Evolutionary conservation across 53 echinoderm and acorn worm genomes (phyloP).

Genomic region (Hippasteria phrygiana): DNA sequence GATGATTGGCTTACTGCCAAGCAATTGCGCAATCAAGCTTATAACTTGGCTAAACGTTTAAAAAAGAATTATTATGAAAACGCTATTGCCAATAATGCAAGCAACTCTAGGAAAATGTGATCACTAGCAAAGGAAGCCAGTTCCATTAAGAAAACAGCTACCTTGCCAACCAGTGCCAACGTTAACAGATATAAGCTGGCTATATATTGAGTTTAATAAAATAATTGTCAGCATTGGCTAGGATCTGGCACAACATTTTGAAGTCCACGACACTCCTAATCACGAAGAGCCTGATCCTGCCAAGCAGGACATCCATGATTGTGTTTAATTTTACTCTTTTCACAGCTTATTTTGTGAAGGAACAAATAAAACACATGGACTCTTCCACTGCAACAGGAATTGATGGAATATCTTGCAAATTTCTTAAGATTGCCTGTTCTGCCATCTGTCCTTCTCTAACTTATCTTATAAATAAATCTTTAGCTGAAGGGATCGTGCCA

Average conservation of each 20-base stretch:
- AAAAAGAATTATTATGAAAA: too few relatives aligned
- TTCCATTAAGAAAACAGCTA: too few relatives aligned
- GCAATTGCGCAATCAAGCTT: neutral
- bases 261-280: neutral
- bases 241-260: neutral
- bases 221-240: neutral
- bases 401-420: too few relatives aligned
- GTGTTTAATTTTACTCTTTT: neutral
- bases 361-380: neutral
- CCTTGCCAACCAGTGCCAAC: too few relatives aligned
- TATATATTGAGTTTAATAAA: neutral
- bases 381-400: too few relatives aligned
- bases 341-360: neutral
- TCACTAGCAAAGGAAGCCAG: too few relatives aligned
- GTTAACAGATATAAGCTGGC: neutral
- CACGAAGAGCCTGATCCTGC: neutral
- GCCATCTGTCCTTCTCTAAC: neutral
- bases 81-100: too few relatives aligned
- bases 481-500: conserved; percentile 1
- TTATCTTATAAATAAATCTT: neutral
- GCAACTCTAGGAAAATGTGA: too few relatives aligned
- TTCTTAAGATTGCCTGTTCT: conserved; percentile 11
- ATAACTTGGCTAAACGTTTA: conserved; percentile 1
- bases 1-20: neutral
- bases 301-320: neutral